Evolutionary conservation across 1,140 invertebrate genomes (phyloP), one percentile per base, ranked within the genome.

Genomic region (Danaus melanippus): DNA sequence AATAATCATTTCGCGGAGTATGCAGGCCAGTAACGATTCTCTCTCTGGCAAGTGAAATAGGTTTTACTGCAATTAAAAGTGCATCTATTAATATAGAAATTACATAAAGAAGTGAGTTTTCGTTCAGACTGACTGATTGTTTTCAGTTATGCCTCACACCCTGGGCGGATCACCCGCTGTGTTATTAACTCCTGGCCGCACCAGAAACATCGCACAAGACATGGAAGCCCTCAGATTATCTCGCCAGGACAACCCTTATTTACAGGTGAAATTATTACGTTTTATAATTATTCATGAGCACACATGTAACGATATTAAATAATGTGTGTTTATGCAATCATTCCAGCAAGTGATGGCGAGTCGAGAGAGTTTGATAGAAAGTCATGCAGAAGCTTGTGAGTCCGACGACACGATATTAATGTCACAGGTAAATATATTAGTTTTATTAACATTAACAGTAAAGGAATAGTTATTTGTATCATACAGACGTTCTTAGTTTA

Each of bases 231-330:
- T 95, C 17, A 88, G 93, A 60, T 87, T 94, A 12, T 94, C 93
- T 32, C 86, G 93, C 58, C 93, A 94, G 84, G 94, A 95, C 75
- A 95, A 95, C 88, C 94, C 94, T 15, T 95, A 93, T 79, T 84
- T 95, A 58, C 91, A 93, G 89, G 92, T 92, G 2, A 32, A 32
- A 72, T 50, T 55, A 49, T 12, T 44, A 10, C 10, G 9, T 53
- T 3, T 21, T 44, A 69, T 60, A 65, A 50, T 46, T 65, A 66
- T 71, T 11, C 39, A 43, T 56, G 9, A 55, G 43, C 56, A 46
- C 21, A 42, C 42, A 45, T 55, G 39, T 42, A 50, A 44, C 53
- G 60, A 56, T 51, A 48, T n/a, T 58, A 51, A 40, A 47, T 46
- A 52, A 42, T 64, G 46, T 49, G 57, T 53, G 15, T 21, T 62